These are phyloP conservation scores for Crenichthys baileyi DNA, from an alignment of 2,797 vertebrate genomes.

Conservation along the genomic window DNA sequence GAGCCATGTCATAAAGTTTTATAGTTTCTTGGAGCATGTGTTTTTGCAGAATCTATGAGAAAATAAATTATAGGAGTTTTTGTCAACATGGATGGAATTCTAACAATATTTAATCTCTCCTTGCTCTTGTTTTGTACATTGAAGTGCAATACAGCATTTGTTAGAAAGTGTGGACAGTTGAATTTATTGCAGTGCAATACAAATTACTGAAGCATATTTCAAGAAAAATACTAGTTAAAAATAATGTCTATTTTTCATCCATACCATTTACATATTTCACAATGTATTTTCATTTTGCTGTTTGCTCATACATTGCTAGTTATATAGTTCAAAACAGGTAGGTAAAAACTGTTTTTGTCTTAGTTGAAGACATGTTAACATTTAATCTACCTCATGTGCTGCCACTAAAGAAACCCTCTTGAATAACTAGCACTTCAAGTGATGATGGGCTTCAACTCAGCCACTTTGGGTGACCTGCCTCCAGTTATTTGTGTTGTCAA, in stretches of 20 bases:
- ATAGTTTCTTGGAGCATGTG: neutral
- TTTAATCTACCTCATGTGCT: too few relatives aligned
- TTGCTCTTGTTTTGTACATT: neutral
- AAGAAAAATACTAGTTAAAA: neutral
- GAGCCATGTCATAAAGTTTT: conserved; percentile 1
- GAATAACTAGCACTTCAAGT: neutral
- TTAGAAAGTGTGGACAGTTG: neutral
- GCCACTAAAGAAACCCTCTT: too few relatives aligned
- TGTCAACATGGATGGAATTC: neutral
- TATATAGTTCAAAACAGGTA: too few relatives aligned
- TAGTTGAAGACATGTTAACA: too few relatives aligned
- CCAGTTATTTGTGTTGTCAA: neutral
- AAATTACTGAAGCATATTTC: neutral
- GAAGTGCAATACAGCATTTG: neutral
- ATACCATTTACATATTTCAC: neutral
- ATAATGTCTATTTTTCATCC: neutral
- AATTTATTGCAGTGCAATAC: neutral
- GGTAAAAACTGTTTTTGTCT: too few relatives aligned
- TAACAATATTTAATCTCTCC: neutral
- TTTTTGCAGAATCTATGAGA: neutral
- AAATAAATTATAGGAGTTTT: neutral
- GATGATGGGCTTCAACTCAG: neutral
- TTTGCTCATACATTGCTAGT: neutral
- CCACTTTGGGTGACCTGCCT: neutral
- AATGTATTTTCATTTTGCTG: neutral